phyloP scores from a whole-genome alignment of 1,140 invertebrate species.

The Drosophila takahashii region DNA sequence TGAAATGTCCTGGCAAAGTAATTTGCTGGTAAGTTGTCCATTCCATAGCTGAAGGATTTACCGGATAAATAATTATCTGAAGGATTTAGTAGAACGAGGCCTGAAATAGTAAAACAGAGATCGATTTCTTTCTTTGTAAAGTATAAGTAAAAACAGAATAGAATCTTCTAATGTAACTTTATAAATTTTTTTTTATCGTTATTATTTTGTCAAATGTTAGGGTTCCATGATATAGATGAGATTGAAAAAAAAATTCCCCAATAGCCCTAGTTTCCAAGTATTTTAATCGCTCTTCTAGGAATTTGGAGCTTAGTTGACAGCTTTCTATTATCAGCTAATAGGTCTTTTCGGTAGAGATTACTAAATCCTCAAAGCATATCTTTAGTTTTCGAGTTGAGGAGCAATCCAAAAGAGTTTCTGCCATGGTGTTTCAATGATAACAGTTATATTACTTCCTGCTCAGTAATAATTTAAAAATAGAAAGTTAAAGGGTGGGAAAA shows the following conservation, averaged over 20 bases:
- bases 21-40: slow-evolving; percentile 70
- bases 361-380: neutral
- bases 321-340: neutral
- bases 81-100: too few relatives aligned
- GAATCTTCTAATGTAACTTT: too few relatives aligned
- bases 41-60: too few relatives aligned
- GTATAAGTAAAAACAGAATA: too few relatives aligned
- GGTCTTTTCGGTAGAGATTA: slow-evolving; percentile 1
- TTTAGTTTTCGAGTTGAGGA: neutral
- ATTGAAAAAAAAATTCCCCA: neutral
- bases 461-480: slow-evolving; percentile 28
- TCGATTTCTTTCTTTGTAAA: too few relatives aligned
- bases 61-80: neutral
- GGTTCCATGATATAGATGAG: neutral
- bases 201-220: neutral
- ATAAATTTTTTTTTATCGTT: too few relatives aligned
- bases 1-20: slow-evolving; percentile 78
- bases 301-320: neutral
- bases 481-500: neutral
- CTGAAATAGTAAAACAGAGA: too few relatives aligned
- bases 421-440: slow-evolving; percentile 10
- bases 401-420: neutral
- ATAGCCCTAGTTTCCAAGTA: neutral
- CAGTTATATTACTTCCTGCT: slow-evolving; percentile 15
- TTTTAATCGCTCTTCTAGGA: neutral